Conservation (phyloP, 2,113 vertebrate genomes). For the Nesoenas mayeri region DNA sequence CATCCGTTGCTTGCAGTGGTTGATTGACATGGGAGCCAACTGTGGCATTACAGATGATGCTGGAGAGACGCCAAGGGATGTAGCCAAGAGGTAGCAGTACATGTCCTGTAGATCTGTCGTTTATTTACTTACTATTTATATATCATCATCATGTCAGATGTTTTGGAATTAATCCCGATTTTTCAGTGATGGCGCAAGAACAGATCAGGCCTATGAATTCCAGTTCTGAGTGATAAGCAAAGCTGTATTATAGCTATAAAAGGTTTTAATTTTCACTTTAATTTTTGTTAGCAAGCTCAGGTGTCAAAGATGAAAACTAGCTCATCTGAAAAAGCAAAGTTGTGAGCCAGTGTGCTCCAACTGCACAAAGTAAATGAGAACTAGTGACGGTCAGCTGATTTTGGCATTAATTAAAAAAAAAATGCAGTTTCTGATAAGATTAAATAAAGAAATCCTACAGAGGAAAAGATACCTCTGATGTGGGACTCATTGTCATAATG, state of each 20-base stretch:
- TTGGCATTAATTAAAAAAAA: not conserved
- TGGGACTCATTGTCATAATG: not conserved
- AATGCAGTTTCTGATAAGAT: not conserved
- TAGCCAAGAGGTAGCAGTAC: constrained; percentile 78
- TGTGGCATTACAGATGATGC: constrained; percentile 75
- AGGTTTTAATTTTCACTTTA: not conserved
- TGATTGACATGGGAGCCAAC: constrained; percentile 79
- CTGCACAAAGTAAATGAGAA: not conserved
- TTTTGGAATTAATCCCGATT: not conserved
- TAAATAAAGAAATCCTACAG: not conserved
- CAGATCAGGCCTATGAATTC: not conserved
- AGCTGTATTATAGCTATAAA: not conserved
- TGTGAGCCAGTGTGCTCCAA: not conserved
- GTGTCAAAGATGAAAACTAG: not conserved
- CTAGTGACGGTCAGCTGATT: not conserved
- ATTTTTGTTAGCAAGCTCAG: not conserved
- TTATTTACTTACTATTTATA: not conserved
- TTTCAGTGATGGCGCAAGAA: not conserved
- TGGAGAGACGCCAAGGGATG: constrained; percentile 78
- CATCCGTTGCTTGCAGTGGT: constrained; percentile 79
- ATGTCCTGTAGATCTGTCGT: not conserved
- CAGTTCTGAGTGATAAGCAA: not conserved
- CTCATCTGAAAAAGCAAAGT: not conserved
- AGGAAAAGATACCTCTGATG: not conserved
- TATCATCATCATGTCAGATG: not conserved